Conservation (phyloP, 2,797 vertebrate species). For the Mastacembelus armatus region DNA sequence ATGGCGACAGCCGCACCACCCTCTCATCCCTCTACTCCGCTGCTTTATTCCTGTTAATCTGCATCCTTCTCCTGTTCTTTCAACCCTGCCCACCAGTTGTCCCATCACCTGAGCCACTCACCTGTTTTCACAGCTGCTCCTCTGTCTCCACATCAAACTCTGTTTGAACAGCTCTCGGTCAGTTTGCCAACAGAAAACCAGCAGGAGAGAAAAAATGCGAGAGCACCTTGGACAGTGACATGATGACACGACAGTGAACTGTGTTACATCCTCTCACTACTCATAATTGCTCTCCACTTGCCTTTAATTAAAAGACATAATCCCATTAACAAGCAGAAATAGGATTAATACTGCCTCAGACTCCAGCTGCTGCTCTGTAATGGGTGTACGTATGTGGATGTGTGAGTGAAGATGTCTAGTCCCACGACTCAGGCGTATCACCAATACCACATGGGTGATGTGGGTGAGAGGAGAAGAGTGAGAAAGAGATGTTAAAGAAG, state of each 20-base stretch:
- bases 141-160: conserved; percentile 19
- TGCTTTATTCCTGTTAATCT: conserved; percentile 21
- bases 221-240: conserved; percentile 64
- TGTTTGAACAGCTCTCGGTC: conserved; percentile 20
- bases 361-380: conserved; percentile 78
- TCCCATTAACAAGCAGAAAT: conserved; percentile 86
- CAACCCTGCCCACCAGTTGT: conserved; percentile 21
- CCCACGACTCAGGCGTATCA: conserved; percentile 72
- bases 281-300: conserved; percentile 82
- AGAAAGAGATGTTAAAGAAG: conserved; percentile 36
- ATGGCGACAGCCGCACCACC: not conserved
- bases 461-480: conserved; percentile 46
- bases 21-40: not conserved
- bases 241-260: conserved; percentile 72
- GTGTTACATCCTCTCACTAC: conserved; percentile 74
- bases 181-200: conserved; percentile 32
- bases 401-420: conserved; percentile 48
- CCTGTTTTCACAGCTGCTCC: conserved; percentile 27
- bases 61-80: conserved; percentile 3
- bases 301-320: conserved; percentile 87
- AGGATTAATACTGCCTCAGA: conserved; percentile 83
- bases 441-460: conserved; percentile 61
- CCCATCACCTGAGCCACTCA: conserved; percentile 35
- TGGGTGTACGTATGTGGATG: conserved; percentile 37
- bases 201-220: not conserved